Evolutionary conservation across 2,113 vertebrate genomes (phyloP), one percentile per base, ranked within the genome.

Genomic region (Aldabrachelys gigantea): DNA sequence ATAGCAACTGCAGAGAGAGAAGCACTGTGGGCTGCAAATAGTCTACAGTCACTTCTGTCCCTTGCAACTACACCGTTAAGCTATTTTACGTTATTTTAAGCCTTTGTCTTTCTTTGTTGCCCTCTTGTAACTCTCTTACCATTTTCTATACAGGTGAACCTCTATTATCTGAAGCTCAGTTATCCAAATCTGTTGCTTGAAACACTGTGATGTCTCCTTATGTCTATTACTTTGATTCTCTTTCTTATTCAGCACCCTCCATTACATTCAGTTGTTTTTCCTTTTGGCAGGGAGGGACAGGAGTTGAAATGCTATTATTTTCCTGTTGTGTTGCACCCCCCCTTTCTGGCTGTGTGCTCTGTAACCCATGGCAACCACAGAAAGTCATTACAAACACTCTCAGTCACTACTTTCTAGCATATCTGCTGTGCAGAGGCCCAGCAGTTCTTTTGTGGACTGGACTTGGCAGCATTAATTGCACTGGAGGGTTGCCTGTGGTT

Each of bases 361-460:
- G 97, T 98, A 97, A 97, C 98, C 97, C 97, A 91, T 97, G 95
- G 97, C 98, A 98, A 98, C 98, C 31, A 86, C 72, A 27, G 2
- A 96, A 92, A 95, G 96, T 97, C 21, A 6, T 94, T 82, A 69
- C 89, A 84, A 76, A 90, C 91, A 89, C 27, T 5, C 38, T 4
- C 84, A 44, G 49, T 54, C 82, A 80, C 1, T 6, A 49, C 44
- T 91, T 44, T 85, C 79, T 82, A 80, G 69, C 88, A 65, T 78
- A 72, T 35, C 50, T 65, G 53, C 25, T 7, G 22, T 59, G 41
- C 44, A 24, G 38, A 52, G 80, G 53, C 93, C 38, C 5, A 27
- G 21, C 83, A 12, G 80, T 41, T 91, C 95, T 79, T 85, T 3
- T 22, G 76, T 84, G 93, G 65, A 96, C 96, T 96, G 38, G 2